A percentile compares a stretch with the other conserved stretches of the same genome.
These are phyloP conservation scores for Caradrina clavipalpis DNA, from an alignment of 2,888 invertebrate genomes.

Conservation along the genomic window DNA sequence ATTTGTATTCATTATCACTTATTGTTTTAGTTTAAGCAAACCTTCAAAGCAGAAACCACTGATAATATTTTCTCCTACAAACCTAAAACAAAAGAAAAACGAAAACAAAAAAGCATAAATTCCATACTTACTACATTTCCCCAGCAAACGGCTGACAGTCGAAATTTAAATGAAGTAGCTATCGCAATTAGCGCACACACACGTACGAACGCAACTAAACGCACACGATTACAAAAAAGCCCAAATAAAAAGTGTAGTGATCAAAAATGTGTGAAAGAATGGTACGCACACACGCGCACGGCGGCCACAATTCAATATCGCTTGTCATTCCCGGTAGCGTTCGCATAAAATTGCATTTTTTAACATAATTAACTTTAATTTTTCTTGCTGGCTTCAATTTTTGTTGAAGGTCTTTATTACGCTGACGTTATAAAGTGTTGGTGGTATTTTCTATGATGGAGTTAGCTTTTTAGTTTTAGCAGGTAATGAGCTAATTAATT, in stretches of 20 bases:
- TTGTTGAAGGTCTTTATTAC: constrained; percentile 26
- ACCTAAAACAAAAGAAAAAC: not conserved
- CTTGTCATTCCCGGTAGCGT: constrained; percentile 86
- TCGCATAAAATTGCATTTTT: constrained; percentile 71
- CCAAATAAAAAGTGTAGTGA: constrained; percentile 87
- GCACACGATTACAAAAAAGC: constrained; percentile 76
- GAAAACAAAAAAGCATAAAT: constrained; percentile 60
- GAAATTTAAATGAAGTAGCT: constrained; percentile 91
- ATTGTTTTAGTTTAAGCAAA: not conserved
- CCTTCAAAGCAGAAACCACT: not conserved
- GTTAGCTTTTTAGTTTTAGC: not conserved
- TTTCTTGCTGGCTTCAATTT: constrained; percentile 30
- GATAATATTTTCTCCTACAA: too few relatives aligned
- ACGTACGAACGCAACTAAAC: constrained; percentile 69
- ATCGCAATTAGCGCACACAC: constrained; percentile 88
- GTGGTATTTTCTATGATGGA: not conserved
- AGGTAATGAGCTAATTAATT: not conserved
- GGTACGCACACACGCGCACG: constrained; percentile 77
- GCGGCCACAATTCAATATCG: constrained; percentile 88
- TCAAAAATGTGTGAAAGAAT: constrained; percentile 90
- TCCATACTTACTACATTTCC: constrained; percentile 76
- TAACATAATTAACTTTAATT: constrained; percentile 53
- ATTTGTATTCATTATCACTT: too few relatives aligned
- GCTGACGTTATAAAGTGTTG: not conserved
- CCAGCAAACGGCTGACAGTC: constrained; percentile 81